Percentiles rank a stretch among this genome's conserved stretches.
Evolutionary conservation across 2,888 invertebrate genomes (phyloP).

Genomic region (Pachydiplax longipennis): DNA sequence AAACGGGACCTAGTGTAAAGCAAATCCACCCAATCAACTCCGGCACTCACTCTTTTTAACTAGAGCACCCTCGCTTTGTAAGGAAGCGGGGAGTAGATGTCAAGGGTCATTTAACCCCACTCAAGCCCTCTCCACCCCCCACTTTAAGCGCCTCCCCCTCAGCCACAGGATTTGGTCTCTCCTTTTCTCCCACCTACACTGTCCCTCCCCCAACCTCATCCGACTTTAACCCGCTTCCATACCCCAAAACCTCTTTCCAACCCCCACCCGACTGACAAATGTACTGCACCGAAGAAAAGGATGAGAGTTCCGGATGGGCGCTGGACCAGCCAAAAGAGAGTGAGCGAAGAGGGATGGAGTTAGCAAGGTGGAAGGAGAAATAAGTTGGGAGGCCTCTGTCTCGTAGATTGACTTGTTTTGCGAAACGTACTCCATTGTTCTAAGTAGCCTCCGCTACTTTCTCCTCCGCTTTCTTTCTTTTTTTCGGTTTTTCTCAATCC

Average conservation of each 20-base stretch:
- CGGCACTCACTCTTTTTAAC: conserved; percentile 18
- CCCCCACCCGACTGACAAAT: conserved; percentile 26
- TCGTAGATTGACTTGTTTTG: conserved; percentile 8
- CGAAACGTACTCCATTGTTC: not conserved
- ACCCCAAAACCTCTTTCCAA: conserved; percentile 1
- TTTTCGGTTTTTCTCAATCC: not conserved
- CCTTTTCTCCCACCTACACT: not conserved
- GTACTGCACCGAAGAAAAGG: conserved; percentile 4
- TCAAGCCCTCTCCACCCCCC: not conserved
- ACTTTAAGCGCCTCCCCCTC: not conserved
- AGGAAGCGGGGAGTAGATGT: conserved; percentile 27
- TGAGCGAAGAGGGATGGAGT: not conserved
- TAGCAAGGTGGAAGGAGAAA: not conserved
- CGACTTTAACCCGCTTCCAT: not conserved
- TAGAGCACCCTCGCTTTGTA: conserved; percentile 29
- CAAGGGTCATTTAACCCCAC: conserved; percentile 41
- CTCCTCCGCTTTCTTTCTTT: not conserved
- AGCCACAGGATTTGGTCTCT: not conserved
- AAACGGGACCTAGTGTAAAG: not conserved
- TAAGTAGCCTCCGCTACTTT: not conserved
- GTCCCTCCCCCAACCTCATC: conserved; percentile 4
- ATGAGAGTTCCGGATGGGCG: not conserved
- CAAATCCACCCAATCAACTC: conserved; percentile 36
- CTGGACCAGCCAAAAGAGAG: not conserved
- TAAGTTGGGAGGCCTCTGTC: not conserved